Evolutionary conservation across 2,888 invertebrate genomes (phyloP).

Genomic region (Athripsodes cinereus): DNA sequence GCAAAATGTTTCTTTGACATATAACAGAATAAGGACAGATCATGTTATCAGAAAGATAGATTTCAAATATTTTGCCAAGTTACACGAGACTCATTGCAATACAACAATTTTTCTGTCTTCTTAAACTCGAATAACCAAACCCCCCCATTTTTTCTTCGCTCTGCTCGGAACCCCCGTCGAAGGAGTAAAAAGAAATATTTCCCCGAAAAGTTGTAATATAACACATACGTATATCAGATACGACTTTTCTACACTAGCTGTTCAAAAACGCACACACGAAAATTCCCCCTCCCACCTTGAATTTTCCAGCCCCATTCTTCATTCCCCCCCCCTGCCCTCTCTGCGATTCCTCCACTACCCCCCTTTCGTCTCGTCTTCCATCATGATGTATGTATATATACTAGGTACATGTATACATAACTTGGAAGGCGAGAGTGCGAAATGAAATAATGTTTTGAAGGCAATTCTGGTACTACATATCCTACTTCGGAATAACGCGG

Average conservation of each 20-base stretch:
- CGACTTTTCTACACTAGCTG: background rate
- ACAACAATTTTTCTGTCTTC: background rate
- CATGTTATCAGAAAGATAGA: too few species aligned
- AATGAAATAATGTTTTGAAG: constrained; percentile 1
- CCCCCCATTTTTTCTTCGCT: background rate
- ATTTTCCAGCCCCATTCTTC: background rate
- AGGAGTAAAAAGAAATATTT: background rate
- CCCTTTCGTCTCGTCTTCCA: too few species aligned
- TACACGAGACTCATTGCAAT: too few species aligned
- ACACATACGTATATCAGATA: too few species aligned
- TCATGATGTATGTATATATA: too few species aligned
- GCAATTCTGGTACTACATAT: background rate
- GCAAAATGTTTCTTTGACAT: too few species aligned
- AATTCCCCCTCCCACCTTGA: background rate
- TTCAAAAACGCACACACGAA: constrained; percentile 1
- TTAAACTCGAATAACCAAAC: background rate
- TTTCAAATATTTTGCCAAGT: too few species aligned
- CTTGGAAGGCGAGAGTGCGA: background rate
- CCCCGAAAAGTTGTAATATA: background rate
- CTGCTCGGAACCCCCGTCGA: background rate
- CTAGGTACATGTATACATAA: too few species aligned
- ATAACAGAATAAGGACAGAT: too few species aligned
- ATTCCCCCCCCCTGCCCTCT: background rate
- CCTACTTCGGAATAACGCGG: background rate
- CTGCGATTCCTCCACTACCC: background rate